Evolutionary conservation across 2,113 vertebrate species (phyloP).

Genomic region (Elaphurus davidianus): DNA sequence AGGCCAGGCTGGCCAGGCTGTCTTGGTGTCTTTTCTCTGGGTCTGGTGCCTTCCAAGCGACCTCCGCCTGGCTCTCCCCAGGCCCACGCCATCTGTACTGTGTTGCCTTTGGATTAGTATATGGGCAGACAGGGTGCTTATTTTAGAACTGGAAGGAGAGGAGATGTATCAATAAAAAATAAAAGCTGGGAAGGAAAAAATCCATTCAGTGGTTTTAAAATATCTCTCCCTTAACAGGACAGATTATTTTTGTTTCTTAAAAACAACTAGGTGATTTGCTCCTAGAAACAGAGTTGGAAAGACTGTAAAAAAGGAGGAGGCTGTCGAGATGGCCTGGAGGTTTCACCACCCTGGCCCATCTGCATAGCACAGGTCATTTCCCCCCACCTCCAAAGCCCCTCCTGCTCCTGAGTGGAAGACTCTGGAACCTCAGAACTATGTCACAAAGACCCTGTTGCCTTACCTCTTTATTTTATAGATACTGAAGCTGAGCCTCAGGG

Average conservation of each 20-base stretch:
- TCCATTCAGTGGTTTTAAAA: conserved; percentile 76
- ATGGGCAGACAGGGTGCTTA: conserved; percentile 73
- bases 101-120: conserved; percentile 79
- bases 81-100: conserved; percentile 6
- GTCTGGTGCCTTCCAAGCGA: conserved; percentile 55
- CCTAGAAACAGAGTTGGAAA: conserved; percentile 43
- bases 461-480: not conserved
- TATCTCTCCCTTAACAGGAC: conserved; percentile 65
- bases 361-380: not conserved
- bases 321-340: not conserved
- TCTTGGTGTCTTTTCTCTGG: not conserved
- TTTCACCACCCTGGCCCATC: not conserved
- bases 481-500: not conserved
- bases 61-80: conserved; percentile 48
- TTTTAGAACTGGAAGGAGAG: conserved; percentile 80
- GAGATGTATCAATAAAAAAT: conserved; percentile 75
- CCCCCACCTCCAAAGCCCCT: not conserved
- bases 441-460: not conserved
- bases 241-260: conserved; percentile 75
- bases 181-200: conserved; percentile 65
- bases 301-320: not conserved
- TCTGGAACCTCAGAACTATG: not conserved
- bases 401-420: not conserved
- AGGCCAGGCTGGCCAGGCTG: conserved; percentile 7
- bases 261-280: conserved; percentile 55